These are phyloP conservation scores for Tachina fera DNA, from an alignment of 2,888 invertebrate species.

Conservation along the genomic window DNA sequence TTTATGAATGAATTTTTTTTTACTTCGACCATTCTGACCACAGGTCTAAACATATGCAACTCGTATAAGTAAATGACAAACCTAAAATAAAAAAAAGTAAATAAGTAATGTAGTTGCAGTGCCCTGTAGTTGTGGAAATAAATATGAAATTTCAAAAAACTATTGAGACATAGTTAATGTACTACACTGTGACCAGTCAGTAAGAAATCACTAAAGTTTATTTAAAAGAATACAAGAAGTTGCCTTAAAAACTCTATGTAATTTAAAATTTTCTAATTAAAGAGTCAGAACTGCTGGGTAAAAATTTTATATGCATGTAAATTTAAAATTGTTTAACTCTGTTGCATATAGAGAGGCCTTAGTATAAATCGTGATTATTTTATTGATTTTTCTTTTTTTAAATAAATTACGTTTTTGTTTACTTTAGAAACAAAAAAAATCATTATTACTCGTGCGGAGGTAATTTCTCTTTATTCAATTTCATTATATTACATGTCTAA, in stretches of 20 bases:
- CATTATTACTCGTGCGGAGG: constrained; percentile 3
- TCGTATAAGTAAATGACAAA: background rate
- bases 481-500: constrained; percentile 22
- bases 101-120: background rate
- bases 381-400: constrained; percentile 38
- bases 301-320: background rate
- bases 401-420: background rate
- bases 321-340: background rate
- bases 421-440: constrained; percentile 4
- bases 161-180: too few species aligned
- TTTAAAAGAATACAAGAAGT: background rate
- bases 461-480: constrained; percentile 18
- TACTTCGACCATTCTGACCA: constrained; percentile 7
- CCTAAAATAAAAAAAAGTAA: background rate
- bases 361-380: constrained; percentile 47
- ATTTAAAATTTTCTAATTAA: background rate
- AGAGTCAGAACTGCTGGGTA: background rate
- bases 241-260: background rate
- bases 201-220: background rate
- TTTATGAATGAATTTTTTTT: constrained; percentile 48
- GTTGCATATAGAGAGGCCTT: constrained; percentile 7
- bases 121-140: constrained; percentile 2
- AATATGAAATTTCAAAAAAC: too few species aligned
- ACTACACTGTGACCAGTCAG: background rate
- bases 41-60: constrained; percentile 26